Conservation (phyloP, 2,113 vertebrate species). For the Rutilus rutilus region DNA sequence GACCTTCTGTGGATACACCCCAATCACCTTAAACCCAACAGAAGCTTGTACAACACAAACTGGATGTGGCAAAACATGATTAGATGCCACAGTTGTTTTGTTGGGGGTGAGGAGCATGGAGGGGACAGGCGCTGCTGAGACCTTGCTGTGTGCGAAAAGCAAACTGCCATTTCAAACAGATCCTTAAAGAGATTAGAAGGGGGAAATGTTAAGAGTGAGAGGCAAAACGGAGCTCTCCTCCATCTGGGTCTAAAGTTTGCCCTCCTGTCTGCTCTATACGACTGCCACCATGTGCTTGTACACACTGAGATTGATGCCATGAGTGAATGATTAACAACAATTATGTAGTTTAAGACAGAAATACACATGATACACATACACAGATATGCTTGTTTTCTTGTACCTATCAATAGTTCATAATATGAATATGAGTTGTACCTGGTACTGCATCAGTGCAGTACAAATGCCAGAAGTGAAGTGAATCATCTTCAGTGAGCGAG, state of each 20-base stretch:
- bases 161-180: constrained; percentile 31
- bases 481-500: constrained; percentile 1
- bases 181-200: constrained; percentile 18
- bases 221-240: neutral
- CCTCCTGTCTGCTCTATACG: constrained; percentile 15
- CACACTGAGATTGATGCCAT: neutral
- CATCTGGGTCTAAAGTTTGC: neutral
- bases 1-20: constrained; percentile 26
- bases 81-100: constrained; percentile 52
- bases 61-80: constrained; percentile 51
- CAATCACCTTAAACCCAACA: constrained; percentile 28
- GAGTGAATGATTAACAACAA: neutral
- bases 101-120: constrained; percentile 28
- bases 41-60: constrained; percentile 44
- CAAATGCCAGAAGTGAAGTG: neutral
- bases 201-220: neutral
- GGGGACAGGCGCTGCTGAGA: constrained; percentile 14
- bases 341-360: neutral
- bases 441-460: neutral
- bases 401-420: neutral
- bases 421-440: neutral
- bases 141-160: constrained; percentile 20
- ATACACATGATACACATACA: neutral
- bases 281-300: constrained; percentile 24
- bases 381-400: neutral